Conservation (phyloP, 2,113 vertebrate genomes). For the Tenrec ecaudatus region DNA sequence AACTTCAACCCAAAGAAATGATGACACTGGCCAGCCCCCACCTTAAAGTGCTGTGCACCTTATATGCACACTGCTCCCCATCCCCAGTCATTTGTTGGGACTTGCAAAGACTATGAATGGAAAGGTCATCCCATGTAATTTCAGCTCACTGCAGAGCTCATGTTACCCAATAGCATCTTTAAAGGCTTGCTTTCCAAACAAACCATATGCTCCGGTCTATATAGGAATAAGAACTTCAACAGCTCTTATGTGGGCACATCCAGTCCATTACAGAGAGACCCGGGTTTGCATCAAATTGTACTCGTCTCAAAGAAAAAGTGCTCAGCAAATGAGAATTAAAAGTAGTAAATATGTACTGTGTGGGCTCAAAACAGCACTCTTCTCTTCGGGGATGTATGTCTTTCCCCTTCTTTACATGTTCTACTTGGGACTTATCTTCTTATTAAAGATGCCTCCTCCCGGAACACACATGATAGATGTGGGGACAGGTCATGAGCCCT, state of each 20-base stretch:
- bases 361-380: not conserved
- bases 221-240: not conserved
- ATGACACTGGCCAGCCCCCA: too few species aligned
- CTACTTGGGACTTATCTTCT: not conserved
- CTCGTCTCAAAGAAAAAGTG: not conserved
- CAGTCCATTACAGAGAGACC: not conserved
- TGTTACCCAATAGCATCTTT: not conserved
- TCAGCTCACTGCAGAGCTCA: not conserved
- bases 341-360: too few species aligned
- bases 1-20: too few species aligned
- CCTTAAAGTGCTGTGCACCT: too few species aligned
- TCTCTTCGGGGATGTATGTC: not conserved
- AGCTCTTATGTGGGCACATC: not conserved
- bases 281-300: not conserved
- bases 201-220: not conserved
- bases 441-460: not conserved
- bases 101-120: too few species aligned
- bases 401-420: not conserved
- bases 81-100: too few species aligned
- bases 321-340: not conserved
- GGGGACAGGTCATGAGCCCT: too few species aligned
- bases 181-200: not conserved
- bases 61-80: too few species aligned
- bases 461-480: not conserved
- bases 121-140: not conserved